A percentile compares a stretch with the other conserved stretches of the same genome.
Evolutionary conservation across 2,888 invertebrate genomes (phyloP).

Genomic region (Chaitophorus viminalis): DNA sequence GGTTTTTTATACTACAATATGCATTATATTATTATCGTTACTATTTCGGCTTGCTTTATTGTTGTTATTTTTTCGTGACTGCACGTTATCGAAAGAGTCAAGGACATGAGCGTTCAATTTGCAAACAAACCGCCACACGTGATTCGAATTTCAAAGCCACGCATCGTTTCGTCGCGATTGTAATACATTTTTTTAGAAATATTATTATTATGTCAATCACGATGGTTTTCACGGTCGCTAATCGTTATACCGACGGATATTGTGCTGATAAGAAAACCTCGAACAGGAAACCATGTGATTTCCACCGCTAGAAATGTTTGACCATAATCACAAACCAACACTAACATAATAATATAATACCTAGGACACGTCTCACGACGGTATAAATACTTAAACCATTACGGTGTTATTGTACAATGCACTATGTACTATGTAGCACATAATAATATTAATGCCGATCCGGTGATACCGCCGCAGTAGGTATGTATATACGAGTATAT

Average conservation of each 20-base stretch:
- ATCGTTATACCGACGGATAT: neutral
- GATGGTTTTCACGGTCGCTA: conserved; percentile 12
- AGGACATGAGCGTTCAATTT: conserved; percentile 26
- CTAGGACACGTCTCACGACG: neutral
- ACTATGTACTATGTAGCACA: neutral
- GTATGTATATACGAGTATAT: too few relatives aligned
- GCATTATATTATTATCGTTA: neutral
- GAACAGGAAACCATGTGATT: conserved; percentile 16
- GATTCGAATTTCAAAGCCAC: conserved; percentile 39
- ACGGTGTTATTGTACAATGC: neutral
- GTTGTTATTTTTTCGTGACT: conserved; percentile 36
- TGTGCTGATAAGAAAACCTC: conserved; percentile 25
- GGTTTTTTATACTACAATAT: neutral
- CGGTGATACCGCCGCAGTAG: neutral
- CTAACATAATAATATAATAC: neutral
- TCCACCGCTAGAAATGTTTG: neutral
- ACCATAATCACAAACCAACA: neutral
- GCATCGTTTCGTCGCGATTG: neutral
- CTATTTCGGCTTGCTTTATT: neutral
- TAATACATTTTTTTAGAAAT: conserved; percentile 2
- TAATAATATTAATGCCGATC: neutral
- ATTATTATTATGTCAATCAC: conserved; percentile 40
- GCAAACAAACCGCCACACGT: conserved; percentile 31
- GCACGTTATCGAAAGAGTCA: conserved; percentile 18
- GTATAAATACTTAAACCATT: neutral